A percentile compares a stretch with the other conserved stretches of the same genome.
These are phyloP conservation scores for Eupleurogrammus muticus DNA, from an alignment of 2,797 vertebrate species.

Conservation along the genomic window DNA sequence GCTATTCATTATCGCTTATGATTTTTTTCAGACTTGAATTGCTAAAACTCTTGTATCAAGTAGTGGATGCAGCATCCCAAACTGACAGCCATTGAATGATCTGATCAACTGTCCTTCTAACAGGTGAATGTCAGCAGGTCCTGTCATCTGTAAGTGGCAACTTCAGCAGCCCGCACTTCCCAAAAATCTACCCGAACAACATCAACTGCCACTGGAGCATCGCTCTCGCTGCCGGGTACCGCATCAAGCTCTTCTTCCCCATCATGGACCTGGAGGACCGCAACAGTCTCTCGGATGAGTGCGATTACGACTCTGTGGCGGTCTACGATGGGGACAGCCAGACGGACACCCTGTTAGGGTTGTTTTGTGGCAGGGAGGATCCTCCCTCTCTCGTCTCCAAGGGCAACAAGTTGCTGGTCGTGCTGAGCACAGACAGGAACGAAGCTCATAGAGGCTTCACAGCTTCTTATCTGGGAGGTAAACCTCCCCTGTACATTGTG, in stretches of 20 bases:
- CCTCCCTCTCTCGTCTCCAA: conserved; percentile 85
- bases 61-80: not conserved
- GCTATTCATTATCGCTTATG: not conserved
- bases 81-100: not conserved
- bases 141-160: conserved; percentile 88
- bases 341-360: conserved; percentile 85
- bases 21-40: too few species aligned
- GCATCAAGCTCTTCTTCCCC: conserved; percentile 90
- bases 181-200: conserved; percentile 95
- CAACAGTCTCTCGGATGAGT: conserved; percentile 89
- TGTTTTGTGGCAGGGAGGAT: conserved; percentile 91
- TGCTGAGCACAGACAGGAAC: conserved; percentile 92
- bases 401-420: conserved; percentile 89
- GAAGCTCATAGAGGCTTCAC: conserved; percentile 89
- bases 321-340: conserved; percentile 89
- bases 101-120: conserved; percentile 12
- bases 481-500: conserved; percentile 36
- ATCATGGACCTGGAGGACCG: conserved; percentile 92
- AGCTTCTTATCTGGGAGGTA: conserved; percentile 92
- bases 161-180: conserved; percentile 95
- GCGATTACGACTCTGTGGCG: conserved; percentile 91
- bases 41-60: too few species aligned
- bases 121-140: conserved; percentile 95
- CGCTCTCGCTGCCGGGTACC: conserved; percentile 87
- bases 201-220: conserved; percentile 97